Conservation (phyloP, 2,888 invertebrate species). For the Teinopalpus imperialis region DNA sequence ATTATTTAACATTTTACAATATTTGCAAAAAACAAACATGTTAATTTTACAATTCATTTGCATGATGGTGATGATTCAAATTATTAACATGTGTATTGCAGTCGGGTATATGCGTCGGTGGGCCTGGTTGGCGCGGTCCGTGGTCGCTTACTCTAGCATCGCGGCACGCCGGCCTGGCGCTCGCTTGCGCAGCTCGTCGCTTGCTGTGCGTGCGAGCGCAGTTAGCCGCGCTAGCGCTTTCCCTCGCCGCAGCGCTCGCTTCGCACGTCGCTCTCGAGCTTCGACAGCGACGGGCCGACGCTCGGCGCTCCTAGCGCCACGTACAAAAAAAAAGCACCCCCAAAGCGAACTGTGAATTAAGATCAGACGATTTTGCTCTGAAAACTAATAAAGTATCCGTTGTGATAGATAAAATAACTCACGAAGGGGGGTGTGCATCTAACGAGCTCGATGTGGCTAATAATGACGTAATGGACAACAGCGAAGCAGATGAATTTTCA, state of each 20-base stretch:
- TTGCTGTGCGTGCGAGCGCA: constrained; percentile 81
- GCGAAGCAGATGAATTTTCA: neutral
- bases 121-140: constrained; percentile 80
- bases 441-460: neutral
- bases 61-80: too few relatives aligned
- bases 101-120: constrained; percentile 65
- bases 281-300: constrained; percentile 41
- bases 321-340: too few relatives aligned
- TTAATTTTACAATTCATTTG: too few relatives aligned
- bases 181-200: constrained; percentile 84
- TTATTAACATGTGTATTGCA: too few relatives aligned
- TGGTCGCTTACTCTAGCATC: constrained; percentile 76
- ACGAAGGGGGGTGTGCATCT: neutral
- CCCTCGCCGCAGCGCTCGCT: constrained; percentile 64
- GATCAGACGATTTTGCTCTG: constrained; percentile 40
- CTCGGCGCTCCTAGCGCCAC: constrained; percentile 66
- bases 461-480: neutral
- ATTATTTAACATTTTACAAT: too few relatives aligned
- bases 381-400: neutral
- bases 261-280: constrained; percentile 61
- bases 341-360: neutral
- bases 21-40: too few relatives aligned
- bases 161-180: constrained; percentile 79
- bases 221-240: constrained; percentile 60
- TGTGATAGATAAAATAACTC: neutral